Base-by-base conservation (phyloP, 2,113 vertebrate genomes). In the Nesogale talazaci region DNA sequence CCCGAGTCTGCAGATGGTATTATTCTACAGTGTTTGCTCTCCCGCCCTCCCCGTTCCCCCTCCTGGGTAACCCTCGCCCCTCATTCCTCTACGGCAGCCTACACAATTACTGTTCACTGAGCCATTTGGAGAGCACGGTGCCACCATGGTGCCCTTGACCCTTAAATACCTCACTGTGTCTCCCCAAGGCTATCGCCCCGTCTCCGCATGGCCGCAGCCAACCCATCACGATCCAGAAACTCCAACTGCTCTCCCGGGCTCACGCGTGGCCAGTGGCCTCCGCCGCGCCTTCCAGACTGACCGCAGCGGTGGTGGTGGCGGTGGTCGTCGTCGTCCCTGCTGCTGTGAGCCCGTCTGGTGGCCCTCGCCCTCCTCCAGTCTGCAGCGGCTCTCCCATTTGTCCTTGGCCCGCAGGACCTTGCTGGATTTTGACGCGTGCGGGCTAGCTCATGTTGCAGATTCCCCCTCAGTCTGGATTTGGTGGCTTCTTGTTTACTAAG, bases 111-210 rank as follows among this genome's bases (percentile, higher is more conserved):
- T 34, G 3, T 61, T 85, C 78, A 69, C 88, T 46, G 78, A 59
- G 40, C 75, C 52, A 61, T 78, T 74, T 84, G 79, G 79, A 57
- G 74, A 92, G 61, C 42, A 69, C 38, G 22, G 22, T 56, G 29
- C 34, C 70, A 56, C 63, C 36, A 59, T 29, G 57, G 38, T 16
- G 12, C 12, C 25, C 3, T 36, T 57, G 36, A 46, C 23, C 36
- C 29, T 78, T 80, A 46, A 89, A 67, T 61, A 77, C 23, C 31
- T 77, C 20, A 8, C 29, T 59, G 36, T 65, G 11, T 77, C 11
- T 89, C 84, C 79, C 29, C 75, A 65, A 88, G 36, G 40, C 36
- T 42, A 9, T 11, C 19, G n/a, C n/a, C 27, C 0, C 16, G 85
- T 72, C 63, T 74, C 57, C 75, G 16, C 4, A 12, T 59, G 34